Evolutionary conservation across 2,888 invertebrate species (phyloP).

Genomic region (Brenthis hecate): DNA sequence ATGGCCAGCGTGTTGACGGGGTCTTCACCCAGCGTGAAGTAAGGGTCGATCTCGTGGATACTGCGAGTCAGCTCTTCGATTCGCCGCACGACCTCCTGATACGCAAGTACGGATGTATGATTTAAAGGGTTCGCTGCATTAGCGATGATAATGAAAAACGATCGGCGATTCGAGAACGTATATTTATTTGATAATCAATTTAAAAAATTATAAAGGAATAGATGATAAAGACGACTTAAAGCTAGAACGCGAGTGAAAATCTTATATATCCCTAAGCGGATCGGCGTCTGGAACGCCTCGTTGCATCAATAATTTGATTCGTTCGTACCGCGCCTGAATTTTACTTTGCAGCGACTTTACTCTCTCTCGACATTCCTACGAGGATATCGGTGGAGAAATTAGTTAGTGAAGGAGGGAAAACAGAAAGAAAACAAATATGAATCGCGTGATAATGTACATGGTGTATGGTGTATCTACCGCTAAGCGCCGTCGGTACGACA

Average conservation of each 20-base stretch:
- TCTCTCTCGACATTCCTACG: constrained; percentile 92
- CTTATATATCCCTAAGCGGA: constrained; percentile 85
- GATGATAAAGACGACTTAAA: constrained; percentile 64
- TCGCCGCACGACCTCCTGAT: constrained; percentile 87
- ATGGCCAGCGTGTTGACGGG: constrained; percentile 80
- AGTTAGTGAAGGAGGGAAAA: constrained; percentile 72
- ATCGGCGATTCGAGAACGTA: constrained; percentile 69
- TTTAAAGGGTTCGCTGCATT: constrained; percentile 68
- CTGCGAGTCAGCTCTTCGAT: constrained; percentile 87
- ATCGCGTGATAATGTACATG: constrained; percentile 61
- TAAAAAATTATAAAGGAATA: constrained; percentile 65
- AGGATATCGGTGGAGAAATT: constrained; percentile 75
- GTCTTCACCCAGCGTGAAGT: constrained; percentile 85
- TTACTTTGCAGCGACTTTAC: constrained; percentile 93
- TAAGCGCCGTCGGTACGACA: constrained; percentile 57
- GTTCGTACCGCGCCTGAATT: constrained; percentile 93
- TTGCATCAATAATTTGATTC: constrained; percentile 93
- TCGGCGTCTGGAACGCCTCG: constrained; percentile 93
- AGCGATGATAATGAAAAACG: constrained; percentile 65
- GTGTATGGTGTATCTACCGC: constrained; percentile 38
- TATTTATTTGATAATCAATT: constrained; percentile 70
- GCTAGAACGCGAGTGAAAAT: constrained; percentile 50
- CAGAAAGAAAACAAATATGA: constrained; percentile 72
- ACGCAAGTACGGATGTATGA: constrained; percentile 81
- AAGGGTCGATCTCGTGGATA: constrained; percentile 90